Evolutionary conservation across 2,113 vertebrate species (phyloP), one percentile per base, ranked within the genome.

Genomic region (Semicossyphus pulcher): DNA sequence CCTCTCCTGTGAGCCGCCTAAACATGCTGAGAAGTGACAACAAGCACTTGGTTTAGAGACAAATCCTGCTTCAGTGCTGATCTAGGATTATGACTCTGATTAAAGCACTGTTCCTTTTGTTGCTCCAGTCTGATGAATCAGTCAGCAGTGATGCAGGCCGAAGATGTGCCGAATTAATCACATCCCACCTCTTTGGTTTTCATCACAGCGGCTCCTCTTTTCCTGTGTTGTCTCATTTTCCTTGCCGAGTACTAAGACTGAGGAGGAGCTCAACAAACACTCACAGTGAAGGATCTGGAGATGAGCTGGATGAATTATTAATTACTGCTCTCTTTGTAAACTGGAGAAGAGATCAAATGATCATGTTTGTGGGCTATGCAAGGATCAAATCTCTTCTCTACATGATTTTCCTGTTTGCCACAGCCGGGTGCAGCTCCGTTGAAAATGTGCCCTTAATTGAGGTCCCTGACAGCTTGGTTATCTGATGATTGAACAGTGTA

Each of bases 401-500:
- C n/a, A n/a, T n/a, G n/a, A n/a, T 36, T 36, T 36, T 7, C 10
- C 6, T 10, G 12, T 36, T 68, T 78, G 61, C 73, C 75, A 62
- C 73, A 86, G 65, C 57, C 10, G 51, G 61, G 32, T 66, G 75
- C 37, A 69, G 65, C 76, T 49, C 80, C 69, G 86, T 56, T 85
- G 80, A 84, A 89, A 82, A 66, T 53, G 78, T 74, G 73, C 74
- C 82, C 81, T 89, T 89, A 87, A 90, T 91, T 87, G 84, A 87
- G 88, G 85, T 87, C 81, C 73, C 78, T 79, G 84, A 85, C 80
- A 86, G 83, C 83, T 82, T 84, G 73, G 83, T 90, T 90, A 91
- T 90, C 90, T 84, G 84, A 90, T 88, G 86, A 92, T 92, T 54
- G 90, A 89, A 91, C 88, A 89, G 82, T 85, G 88, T 89, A 83